Percentiles rank a stretch among this genome's conserved stretches.
These are phyloP conservation scores for Oeneis ivallda DNA, from an alignment of 2,888 invertebrate species.

Conservation along the genomic window DNA sequence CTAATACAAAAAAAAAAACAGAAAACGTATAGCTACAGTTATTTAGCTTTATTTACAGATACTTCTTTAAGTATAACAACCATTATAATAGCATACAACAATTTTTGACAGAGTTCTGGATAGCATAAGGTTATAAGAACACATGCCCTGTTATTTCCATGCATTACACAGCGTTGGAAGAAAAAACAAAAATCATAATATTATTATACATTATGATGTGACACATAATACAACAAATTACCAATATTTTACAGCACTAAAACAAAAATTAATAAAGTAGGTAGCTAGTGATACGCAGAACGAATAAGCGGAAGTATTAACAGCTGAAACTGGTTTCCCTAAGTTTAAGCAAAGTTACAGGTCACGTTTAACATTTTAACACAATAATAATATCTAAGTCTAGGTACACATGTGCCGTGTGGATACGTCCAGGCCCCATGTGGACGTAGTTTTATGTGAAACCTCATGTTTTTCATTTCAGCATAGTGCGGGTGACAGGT, in stretches of 20 bases:
- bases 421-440: too few relatives aligned
- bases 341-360: neutral
- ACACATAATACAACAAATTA: neutral
- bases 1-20: too few relatives aligned
- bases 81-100: constrained; percentile 7
- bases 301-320: neutral
- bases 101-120: neutral
- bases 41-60: too few relatives aligned
- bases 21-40: too few relatives aligned
- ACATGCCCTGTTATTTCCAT: constrained; percentile 75
- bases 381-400: too few relatives aligned
- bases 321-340: neutral
- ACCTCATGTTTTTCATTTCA: too few relatives aligned
- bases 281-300: neutral
- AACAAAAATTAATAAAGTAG: too few relatives aligned
- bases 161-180: constrained; percentile 67
- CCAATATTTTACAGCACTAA: neutral
- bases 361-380: too few relatives aligned
- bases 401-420: too few relatives aligned
- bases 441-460: too few relatives aligned
- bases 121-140: constrained; percentile 45
- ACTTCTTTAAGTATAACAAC: neutral
- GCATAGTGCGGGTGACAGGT: too few relatives aligned
- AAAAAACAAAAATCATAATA: constrained; percentile 46
- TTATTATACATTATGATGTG: too few relatives aligned